Percentiles rank a stretch among this genome's conserved stretches.
These are phyloP conservation scores for Gnathonemus longibarbis DNA, from an alignment of 2,113 vertebrate genomes.

Conservation along the genomic window DNA sequence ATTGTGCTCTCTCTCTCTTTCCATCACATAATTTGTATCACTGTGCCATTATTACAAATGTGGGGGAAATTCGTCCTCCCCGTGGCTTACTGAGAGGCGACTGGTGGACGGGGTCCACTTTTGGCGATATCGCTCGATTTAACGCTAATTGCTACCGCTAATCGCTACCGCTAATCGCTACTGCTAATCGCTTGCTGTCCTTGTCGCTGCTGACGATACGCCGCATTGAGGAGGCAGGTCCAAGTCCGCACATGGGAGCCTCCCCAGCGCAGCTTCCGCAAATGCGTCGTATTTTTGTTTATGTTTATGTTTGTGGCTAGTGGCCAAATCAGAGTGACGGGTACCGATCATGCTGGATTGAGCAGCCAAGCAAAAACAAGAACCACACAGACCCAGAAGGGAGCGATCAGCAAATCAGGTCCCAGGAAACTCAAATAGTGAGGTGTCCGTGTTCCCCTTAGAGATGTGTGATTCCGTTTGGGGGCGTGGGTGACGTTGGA, in stretches of 20 bases:
- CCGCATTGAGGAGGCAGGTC: background rate
- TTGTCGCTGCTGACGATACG: background rate
- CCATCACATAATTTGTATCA: background rate
- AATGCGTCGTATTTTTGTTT: background rate
- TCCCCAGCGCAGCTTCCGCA: background rate
- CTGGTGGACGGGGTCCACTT: background rate
- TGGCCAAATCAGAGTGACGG: background rate
- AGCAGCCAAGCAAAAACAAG: background rate
- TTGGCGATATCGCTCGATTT: background rate
- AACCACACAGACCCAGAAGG: background rate
- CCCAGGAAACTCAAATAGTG: background rate
- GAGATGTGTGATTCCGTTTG: background rate
- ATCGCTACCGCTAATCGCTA: background rate
- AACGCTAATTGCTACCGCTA: background rate
- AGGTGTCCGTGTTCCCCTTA: background rate
- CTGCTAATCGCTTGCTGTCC: background rate
- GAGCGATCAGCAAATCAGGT: background rate
- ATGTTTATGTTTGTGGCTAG: background rate
- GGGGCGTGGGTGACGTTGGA: background rate
- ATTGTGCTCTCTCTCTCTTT: background rate
- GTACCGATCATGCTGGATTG: background rate
- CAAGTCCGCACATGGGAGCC: background rate
- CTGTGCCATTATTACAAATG: background rate
- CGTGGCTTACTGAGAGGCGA: background rate
- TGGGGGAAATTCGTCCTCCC: background rate